Percentiles rank a stretch among this genome's conserved stretches.
Conservation (phyloP, 2,113 vertebrate species). For the Sylvilagus bachmani region DNA sequence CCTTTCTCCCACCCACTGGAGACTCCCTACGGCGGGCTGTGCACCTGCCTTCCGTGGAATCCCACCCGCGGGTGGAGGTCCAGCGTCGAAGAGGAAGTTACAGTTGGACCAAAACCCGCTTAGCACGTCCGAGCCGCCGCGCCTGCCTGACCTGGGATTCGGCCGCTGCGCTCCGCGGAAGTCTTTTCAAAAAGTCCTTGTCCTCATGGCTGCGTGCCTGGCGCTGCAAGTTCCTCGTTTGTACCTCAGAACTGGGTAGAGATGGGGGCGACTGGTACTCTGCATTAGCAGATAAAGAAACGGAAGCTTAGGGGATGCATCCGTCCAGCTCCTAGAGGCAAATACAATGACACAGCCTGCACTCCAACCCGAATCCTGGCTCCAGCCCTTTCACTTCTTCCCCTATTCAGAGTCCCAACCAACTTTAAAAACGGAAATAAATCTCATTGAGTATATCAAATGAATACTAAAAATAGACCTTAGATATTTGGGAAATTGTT, state of each 20-base stretch:
- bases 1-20: background rate
- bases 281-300: background rate
- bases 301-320: background rate
- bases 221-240: background rate
- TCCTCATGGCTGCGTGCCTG: background rate
- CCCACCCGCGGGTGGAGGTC: background rate
- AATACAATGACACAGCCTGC: background rate
- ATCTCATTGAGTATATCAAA: background rate
- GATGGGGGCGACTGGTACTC: background rate
- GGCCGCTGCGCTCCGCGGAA: rapidly evolving
- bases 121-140: background rate
- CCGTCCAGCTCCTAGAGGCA: background rate
- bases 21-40: rapidly evolving
- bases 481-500: background rate
- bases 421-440: slow-evolving; percentile 43
- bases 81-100: background rate
- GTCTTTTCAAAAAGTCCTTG: background rate
- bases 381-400: background rate
- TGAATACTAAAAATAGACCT: background rate
- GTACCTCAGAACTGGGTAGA: background rate
- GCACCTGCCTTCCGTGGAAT: background rate
- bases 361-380: background rate
- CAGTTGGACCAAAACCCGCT: background rate
- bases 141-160: rapidly evolving
- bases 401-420: background rate